A percentile compares a stretch with the other conserved stretches of the same genome.
Conservation (phyloP, 2,888 invertebrate species). For the Dorcus hopei region DNA sequence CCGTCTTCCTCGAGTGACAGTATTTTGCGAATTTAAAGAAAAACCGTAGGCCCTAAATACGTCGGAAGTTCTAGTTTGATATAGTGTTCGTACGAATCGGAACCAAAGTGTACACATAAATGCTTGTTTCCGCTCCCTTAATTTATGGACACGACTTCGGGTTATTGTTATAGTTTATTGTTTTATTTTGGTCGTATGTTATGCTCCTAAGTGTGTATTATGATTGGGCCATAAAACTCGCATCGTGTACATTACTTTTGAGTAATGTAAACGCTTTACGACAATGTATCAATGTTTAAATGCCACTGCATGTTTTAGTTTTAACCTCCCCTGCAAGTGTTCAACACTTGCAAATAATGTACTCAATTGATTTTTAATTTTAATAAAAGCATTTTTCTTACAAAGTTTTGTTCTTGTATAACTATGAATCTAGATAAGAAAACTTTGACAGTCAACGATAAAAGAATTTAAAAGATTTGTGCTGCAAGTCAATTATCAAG, state of each 20-base stretch:
- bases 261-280: conserved; percentile 33
- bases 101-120: conserved; percentile 27
- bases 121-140: conserved; percentile 24
- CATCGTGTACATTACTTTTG: conserved; percentile 36
- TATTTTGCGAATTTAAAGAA: not conserved
- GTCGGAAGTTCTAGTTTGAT: conserved; percentile 31
- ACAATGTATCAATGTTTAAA: conserved; percentile 31
- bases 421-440: too few species aligned
- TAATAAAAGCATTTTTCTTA: too few species aligned
- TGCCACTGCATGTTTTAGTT: not conserved
- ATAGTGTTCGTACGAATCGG: conserved; percentile 28
- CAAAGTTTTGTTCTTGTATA: too few species aligned
- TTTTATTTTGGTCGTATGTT: conserved; percentile 38
- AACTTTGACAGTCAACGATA: too few species aligned
- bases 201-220: conserved; percentile 36
- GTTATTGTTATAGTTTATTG: conserved; percentile 37
- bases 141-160: conserved; percentile 32
- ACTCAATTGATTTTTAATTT: too few species aligned
- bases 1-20: not conserved
- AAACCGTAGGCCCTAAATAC: not conserved
- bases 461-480: too few species aligned
- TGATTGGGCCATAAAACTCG: conserved; percentile 40
- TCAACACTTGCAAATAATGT: too few species aligned
- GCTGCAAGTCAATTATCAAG: too few species aligned
- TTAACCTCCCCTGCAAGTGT: too few species aligned